Evolutionary conservation across 2,113 vertebrate genomes (phyloP).

Genomic region (Amia ocellicauda): DNA sequence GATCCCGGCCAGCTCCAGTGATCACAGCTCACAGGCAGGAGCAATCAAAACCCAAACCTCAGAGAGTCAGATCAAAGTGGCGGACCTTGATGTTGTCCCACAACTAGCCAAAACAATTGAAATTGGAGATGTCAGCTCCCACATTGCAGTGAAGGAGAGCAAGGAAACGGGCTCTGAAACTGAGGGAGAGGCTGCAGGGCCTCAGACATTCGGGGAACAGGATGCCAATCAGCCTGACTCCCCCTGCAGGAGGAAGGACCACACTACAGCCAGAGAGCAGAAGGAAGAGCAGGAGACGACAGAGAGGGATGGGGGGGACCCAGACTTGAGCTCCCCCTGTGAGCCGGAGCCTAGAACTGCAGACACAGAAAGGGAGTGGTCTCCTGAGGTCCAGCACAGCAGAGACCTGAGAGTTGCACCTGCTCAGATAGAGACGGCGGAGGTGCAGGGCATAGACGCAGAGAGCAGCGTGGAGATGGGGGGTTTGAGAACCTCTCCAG

Average conservation of each 20-base stretch:
- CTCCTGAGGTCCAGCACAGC: too few relatives aligned
- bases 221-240: neutral
- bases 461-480: neutral
- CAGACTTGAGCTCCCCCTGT: too few relatives aligned
- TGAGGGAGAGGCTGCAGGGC: neutral
- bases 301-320: neutral
- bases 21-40: too few relatives aligned
- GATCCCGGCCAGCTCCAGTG: too few relatives aligned
- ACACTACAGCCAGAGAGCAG: neutral
- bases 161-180: slow-evolving; percentile 5
- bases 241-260: neutral
- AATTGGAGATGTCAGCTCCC: too few relatives aligned
- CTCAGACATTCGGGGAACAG: neutral
- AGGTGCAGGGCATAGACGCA: neutral
- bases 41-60: too few relatives aligned
- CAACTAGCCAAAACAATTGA: too few relatives aligned
- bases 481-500: neutral
- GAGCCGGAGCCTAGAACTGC: too few relatives aligned
- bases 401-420: neutral
- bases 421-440: neutral
- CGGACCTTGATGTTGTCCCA: too few relatives aligned
- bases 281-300: neutral
- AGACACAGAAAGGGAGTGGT: too few relatives aligned
- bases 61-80: too few relatives aligned
- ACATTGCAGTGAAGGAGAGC: neutral